Percentiles rank a stretch among this genome's conserved stretches.
These are phyloP conservation scores for Phasianus colchicus DNA, from an alignment of 2,113 vertebrate species.

Conservation along the genomic window DNA sequence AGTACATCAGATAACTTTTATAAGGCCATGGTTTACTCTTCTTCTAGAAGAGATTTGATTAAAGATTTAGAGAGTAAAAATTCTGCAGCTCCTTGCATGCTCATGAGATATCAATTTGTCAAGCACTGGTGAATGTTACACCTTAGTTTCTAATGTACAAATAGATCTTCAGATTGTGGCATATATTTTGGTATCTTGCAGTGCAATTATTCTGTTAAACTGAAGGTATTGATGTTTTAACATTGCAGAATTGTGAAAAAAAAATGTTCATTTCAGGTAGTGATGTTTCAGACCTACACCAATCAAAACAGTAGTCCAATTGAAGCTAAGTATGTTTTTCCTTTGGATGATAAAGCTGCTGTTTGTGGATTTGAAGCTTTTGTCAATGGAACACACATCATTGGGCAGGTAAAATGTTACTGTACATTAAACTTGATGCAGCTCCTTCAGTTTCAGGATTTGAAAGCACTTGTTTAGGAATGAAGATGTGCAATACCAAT, in stretches of 20 bases:
- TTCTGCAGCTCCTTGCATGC: neutral
- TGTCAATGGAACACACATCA: constrained; percentile 89
- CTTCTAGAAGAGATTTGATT: neutral
- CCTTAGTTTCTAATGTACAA: neutral
- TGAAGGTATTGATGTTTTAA: neutral
- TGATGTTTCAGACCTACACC: constrained; percentile 89
- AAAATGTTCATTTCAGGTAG: constrained; percentile 73
- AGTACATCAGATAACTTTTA: neutral
- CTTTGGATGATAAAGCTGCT: constrained; percentile 86
- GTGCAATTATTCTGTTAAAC: neutral
- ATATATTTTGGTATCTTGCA: neutral
- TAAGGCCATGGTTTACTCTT: neutral
- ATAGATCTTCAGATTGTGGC: neutral
- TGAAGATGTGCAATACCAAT: neutral
- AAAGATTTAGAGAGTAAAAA: neutral
- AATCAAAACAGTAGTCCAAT: constrained; percentile 81
- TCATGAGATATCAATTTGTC: neutral
- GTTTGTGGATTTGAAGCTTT: constrained; percentile 94
- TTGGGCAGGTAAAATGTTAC: constrained; percentile 82
- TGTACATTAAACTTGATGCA: neutral
- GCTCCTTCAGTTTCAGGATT: neutral
- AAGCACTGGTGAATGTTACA: neutral
- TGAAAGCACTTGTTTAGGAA: neutral
- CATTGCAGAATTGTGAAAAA: neutral
- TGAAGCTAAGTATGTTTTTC: constrained; percentile 91